These are phyloP conservation scores for Aldabrachelys gigantea DNA, from an alignment of 2,113 vertebrate genomes.

Conservation along the genomic window DNA sequence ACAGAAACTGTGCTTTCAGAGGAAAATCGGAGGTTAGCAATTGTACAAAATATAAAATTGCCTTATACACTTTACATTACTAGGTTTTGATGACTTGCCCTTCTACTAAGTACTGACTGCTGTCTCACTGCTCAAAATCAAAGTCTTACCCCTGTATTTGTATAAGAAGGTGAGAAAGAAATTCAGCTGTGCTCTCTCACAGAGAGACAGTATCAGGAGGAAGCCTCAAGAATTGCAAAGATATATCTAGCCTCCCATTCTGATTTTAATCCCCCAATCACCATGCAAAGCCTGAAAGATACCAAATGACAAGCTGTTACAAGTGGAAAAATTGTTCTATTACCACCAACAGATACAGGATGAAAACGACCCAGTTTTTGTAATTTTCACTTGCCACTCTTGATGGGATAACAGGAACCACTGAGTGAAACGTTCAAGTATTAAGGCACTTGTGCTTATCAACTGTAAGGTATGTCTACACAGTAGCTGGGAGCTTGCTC, in stretches of 20 bases:
- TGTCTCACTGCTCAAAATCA: background rate
- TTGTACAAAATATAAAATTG: background rate
- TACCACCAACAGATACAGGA: background rate
- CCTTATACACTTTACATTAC: fast-evolving
- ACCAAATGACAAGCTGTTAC: background rate
- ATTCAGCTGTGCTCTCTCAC: background rate
- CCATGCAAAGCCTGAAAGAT: background rate
- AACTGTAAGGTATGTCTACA: background rate
- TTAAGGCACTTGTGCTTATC: background rate
- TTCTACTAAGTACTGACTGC: background rate
- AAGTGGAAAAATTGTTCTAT: background rate
- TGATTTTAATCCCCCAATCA: background rate
- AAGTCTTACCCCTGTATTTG: background rate
- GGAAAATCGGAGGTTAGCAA: background rate
- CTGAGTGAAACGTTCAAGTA: background rate
- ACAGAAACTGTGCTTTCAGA: background rate
- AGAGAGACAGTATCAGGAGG: background rate
- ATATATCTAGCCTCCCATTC: background rate
- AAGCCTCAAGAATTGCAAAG: background rate
- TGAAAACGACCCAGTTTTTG: background rate
- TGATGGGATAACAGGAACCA: background rate
- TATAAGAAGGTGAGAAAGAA: background rate
- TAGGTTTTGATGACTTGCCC: background rate
- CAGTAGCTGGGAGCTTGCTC: background rate
- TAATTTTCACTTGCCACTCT: background rate